Evolutionary conservation across 2,888 invertebrate genomes (phyloP).

Genomic region (Apocheima hispidaria): DNA sequence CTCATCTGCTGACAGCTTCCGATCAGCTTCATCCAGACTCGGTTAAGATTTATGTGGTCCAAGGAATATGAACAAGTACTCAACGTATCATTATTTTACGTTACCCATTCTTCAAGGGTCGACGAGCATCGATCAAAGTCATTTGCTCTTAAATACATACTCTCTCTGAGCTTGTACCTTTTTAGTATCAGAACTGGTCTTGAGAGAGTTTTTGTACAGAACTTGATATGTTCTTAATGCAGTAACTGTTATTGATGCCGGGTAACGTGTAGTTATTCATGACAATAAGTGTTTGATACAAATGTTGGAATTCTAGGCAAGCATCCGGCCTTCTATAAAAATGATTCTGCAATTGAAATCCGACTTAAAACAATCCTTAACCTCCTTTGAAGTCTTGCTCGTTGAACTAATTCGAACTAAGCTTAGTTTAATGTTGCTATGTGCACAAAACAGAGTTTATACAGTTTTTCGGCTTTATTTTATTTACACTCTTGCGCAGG

Average conservation of each 20-base stretch:
- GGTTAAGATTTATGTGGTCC: slow-evolving; percentile 42
- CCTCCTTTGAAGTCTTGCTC: background rate
- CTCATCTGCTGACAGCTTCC: slow-evolving; percentile 46
- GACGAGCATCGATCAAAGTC: slow-evolving; percentile 57
- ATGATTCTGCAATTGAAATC: background rate
- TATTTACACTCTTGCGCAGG: slow-evolving; percentile 10
- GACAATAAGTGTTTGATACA: background rate
- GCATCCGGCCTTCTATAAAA: background rate
- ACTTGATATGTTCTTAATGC: slow-evolving; percentile 15
- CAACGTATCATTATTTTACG: slow-evolving; percentile 52
- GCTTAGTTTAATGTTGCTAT: background rate
- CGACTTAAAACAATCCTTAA: background rate
- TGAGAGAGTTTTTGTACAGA: slow-evolving; percentile 9
- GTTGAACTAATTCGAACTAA: too few species aligned
- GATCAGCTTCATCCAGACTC: slow-evolving; percentile 45
- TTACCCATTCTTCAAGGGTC: slow-evolving; percentile 49
- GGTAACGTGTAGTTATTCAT: background rate
- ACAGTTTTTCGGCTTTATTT: background rate
- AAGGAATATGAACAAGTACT: slow-evolving; percentile 46
- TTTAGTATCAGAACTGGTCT: slow-evolving; percentile 42
- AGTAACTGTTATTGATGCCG: slow-evolving; percentile 8
- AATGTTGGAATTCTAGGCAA: background rate
- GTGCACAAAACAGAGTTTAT: background rate
- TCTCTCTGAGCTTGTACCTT: slow-evolving; percentile 34
- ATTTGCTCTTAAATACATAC: slow-evolving; percentile 45